phyloP scores from a whole-genome alignment of 2,113 vertebrate genomes.

The Muntiacus reevesi region DNA sequence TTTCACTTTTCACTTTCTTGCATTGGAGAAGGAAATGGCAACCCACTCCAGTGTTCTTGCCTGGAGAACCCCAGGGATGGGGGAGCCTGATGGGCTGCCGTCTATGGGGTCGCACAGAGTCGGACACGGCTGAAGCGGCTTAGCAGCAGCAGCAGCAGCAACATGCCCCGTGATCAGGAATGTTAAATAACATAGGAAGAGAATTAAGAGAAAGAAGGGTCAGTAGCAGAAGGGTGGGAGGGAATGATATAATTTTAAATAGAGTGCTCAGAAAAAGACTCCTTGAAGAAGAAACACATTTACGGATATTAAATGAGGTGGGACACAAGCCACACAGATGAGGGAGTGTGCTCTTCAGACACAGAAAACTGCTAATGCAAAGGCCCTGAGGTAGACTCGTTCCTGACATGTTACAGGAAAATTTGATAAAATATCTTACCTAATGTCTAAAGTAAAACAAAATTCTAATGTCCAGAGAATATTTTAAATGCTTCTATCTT shows the following conservation, averaged over 20 bases:
- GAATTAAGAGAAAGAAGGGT: background rate
- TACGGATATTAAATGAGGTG: background rate
- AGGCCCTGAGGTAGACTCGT: background rate
- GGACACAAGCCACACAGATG: rapidly evolving
- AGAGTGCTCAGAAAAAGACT: background rate
- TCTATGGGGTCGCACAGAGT: no score
- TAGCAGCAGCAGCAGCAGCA: no score
- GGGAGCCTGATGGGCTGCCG: no score
- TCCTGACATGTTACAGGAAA: background rate
- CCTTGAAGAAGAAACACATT: background rate
- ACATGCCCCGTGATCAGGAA: background rate
- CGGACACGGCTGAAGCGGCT: rapidly evolving
- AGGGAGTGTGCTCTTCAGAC: background rate
- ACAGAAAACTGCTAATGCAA: background rate
- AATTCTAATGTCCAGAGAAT: background rate
- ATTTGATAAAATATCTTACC: background rate
- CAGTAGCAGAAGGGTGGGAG: background rate
- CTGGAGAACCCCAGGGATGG: no score
- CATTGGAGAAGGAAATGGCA: no score
- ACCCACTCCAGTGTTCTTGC: no score
- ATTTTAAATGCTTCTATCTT: background rate
- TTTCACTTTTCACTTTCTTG: no score
- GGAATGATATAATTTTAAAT: background rate
- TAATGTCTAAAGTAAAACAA: background rate
- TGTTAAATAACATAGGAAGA: background rate